phyloP scores from a whole-genome alignment of 2,888 invertebrate genomes.

The Drosophila lacicola region DNA sequence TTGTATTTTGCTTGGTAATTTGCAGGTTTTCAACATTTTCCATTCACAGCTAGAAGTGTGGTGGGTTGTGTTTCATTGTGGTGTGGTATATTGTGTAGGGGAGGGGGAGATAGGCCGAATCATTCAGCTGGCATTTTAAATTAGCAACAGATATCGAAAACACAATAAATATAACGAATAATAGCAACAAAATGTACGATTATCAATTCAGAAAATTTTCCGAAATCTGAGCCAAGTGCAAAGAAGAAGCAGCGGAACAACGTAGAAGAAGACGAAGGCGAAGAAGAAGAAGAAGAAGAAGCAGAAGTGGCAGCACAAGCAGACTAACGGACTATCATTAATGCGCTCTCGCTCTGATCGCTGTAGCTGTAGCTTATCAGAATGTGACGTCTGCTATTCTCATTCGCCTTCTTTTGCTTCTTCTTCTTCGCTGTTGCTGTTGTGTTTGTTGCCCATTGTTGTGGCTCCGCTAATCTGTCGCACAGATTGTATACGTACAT shows the following conservation, averaged over 20 bases:
- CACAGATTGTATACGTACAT: not conserved
- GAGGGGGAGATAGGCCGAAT: not conserved
- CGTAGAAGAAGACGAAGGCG: constrained; percentile 5
- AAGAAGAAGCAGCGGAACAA: constrained; percentile 28
- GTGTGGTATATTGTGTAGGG: not conserved
- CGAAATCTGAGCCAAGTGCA: constrained; percentile 37
- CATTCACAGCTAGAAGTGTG: constrained; percentile 22
- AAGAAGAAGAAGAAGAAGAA: constrained; percentile 7
- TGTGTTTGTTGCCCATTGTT: constrained; percentile 41
- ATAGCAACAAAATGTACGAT: constrained; percentile 21
- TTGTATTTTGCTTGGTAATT: constrained; percentile 2
- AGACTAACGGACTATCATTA: constrained; percentile 23
- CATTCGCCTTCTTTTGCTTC: constrained; percentile 11
- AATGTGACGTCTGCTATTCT: constrained; percentile 44
- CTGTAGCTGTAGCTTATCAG: constrained; percentile 40
- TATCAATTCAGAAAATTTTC: constrained; percentile 55
- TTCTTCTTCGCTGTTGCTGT: constrained; percentile 13
- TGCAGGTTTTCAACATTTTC: constrained; percentile 18
- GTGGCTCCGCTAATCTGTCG: constrained; percentile 46
- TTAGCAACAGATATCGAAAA: constrained; percentile 32
- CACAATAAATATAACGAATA: constrained; percentile 13
- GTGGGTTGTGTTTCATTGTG: not conserved
- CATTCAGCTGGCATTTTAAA: constrained; percentile 23
- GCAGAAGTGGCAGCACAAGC: constrained; percentile 2
- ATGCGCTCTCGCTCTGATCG: constrained; percentile 10